Evolutionary conservation across 1,140 invertebrate species (phyloP).

Genomic region (Drosophila nigrodunni): DNA sequence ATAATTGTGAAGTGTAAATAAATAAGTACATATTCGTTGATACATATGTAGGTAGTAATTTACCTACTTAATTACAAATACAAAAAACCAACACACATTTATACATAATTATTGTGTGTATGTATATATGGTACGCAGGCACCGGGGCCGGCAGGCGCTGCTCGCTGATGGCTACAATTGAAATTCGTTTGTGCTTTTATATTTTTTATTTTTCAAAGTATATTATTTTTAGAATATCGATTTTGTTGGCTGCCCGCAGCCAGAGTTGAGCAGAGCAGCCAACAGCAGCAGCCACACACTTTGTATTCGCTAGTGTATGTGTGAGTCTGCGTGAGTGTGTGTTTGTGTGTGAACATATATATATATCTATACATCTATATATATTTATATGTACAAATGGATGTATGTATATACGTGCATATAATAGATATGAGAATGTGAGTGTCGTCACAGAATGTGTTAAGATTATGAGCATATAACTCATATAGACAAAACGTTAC

Average conservation of each 20-base stretch:
- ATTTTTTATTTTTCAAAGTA: conserved; percentile 77
- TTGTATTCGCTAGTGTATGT: conserved; percentile 34
- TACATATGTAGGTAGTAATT: conserved; percentile 8
- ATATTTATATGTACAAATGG: conserved; percentile 10
- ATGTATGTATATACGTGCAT: conserved; percentile 12
- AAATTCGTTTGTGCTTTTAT: conserved; percentile 75
- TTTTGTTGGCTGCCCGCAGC: conserved; percentile 71
- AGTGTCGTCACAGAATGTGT: conserved; percentile 64
- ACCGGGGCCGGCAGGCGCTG: conserved; percentile 30
- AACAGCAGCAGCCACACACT: conserved; percentile 41
- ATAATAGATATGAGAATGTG: conserved; percentile 29
- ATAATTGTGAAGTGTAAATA: conserved; percentile 69
- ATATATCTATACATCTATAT: conserved; percentile 43
- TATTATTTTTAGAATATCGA: conserved; percentile 84
- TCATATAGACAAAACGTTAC: conserved; percentile 77
- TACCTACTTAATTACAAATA: conserved; percentile 55
- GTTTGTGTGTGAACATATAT: conserved; percentile 49
- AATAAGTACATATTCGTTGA: conserved; percentile 57
- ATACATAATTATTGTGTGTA: conserved; percentile 13
- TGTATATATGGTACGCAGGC: conserved; percentile 10
- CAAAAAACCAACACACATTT: conserved; percentile 21
- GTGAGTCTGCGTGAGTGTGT: conserved; percentile 42
- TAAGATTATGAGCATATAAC: conserved; percentile 74
- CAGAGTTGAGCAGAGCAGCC: conserved; percentile 36
- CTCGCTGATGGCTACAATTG: conserved; percentile 61